These are phyloP conservation scores for Abscondita cerata DNA, from an alignment of 2,888 invertebrate genomes.

Conservation along the genomic window DNA sequence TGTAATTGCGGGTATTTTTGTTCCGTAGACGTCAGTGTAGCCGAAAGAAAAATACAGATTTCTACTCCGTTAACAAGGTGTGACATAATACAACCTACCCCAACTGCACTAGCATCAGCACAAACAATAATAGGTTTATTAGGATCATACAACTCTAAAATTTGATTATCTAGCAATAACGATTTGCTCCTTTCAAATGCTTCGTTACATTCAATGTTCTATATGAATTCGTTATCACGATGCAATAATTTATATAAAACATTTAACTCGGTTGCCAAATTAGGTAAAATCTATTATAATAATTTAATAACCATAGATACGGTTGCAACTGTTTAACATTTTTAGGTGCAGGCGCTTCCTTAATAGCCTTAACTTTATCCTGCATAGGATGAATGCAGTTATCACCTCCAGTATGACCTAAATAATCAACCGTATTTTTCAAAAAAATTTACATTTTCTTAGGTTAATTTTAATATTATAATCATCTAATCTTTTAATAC, in stretches of 20 bases:
- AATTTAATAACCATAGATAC: constrained; percentile 33
- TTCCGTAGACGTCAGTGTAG: constrained; percentile 46
- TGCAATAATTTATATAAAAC: constrained; percentile 29
- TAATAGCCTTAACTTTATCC: constrained; percentile 25
- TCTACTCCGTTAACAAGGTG: constrained; percentile 43
- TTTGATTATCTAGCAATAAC: constrained; percentile 25
- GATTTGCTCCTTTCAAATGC: constrained; percentile 34
- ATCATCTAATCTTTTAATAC: constrained; percentile 25
- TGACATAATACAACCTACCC: constrained; percentile 45
- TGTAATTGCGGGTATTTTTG: constrained; percentile 47
- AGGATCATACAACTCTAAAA: constrained; percentile 38
- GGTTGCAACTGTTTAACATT: constrained; percentile 27
- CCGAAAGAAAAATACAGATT: constrained; percentile 46
- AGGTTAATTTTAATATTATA: constrained; percentile 38
- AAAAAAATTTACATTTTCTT: constrained; percentile 36
- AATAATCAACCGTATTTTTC: constrained; percentile 33
- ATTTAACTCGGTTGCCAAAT: constrained; percentile 23
- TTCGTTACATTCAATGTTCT: constrained; percentile 18
- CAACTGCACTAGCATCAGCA: constrained; percentile 45
- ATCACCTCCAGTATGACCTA: constrained; percentile 28
- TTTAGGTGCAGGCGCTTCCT: constrained; percentile 27
- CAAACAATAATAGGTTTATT: constrained; percentile 34
- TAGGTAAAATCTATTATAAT: constrained; percentile 36
- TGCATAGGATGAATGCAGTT: constrained; percentile 47
- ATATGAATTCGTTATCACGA: constrained; percentile 26